Evolutionary conservation across 2,113 vertebrate genomes (phyloP), one percentile per base, ranked within the genome.

Genomic region (Perccottus glenii): DNA sequence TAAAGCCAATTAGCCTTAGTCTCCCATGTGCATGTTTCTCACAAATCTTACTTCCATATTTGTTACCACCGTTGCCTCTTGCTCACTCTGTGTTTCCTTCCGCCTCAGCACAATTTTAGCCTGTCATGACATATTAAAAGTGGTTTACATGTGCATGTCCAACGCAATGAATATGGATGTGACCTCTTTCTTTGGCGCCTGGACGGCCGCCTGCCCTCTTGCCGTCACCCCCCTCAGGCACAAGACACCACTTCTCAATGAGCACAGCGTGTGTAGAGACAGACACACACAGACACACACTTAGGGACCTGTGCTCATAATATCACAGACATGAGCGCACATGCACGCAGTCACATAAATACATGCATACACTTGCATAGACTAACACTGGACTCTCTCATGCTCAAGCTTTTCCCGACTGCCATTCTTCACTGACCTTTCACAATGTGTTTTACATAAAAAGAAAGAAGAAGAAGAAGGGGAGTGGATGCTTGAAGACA

Each of bases 131-230:
- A 94, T 94, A 96, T 98, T 99, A 97, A 95, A 95, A 94, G 93
- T 91, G 91, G 93, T 95, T 96, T 95, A 96, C 95, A 95, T 95
- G 95, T 95, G 94, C 95, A 94, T 94, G 94, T 96, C 94, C 92
- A 94, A 96, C 94, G 92, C 93, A 91, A 97, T 99, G 96, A 98
- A 98, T 98, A 99, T 98, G 95, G 92, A 98, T 98, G 96, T 97
- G 96, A 96, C 96, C 97, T 95, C 95, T 93, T 98, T 95, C 93
- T 87, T 92, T 92, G 94, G 93, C 89, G 91, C 93, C 95, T 93
- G 94, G 88, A 94, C 91, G 94, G 71, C 80, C 49, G 77, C 76
- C 81, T 80, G 78, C 75, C 82, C 82, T 77, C 81, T 77, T 36
- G 59, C 67, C 90, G 85, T 76, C 60, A 85, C 91, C 92, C 94